phyloP scores from a whole-genome alignment of 2,888 invertebrate genomes.

The Drosophila rellima region DNA sequence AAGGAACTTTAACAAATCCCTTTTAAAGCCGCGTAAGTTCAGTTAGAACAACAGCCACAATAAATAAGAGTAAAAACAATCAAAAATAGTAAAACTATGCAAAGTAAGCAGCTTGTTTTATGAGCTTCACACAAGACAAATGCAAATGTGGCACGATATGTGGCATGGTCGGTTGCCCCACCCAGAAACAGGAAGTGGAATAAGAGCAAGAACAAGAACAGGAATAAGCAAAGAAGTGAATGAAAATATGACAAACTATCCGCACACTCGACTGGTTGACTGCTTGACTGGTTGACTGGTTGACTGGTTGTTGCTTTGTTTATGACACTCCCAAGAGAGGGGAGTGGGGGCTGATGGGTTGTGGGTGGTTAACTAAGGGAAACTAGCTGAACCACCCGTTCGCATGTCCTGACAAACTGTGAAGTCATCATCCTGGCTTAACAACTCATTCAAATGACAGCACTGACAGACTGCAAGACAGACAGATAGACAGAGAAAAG shows the following conservation, averaged over 20 bases:
- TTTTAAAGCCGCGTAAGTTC: neutral
- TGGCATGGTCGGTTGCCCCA: constrained; percentile 32
- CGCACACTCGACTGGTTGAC: constrained; percentile 43
- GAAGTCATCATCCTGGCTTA: constrained; percentile 82
- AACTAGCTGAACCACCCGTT: constrained; percentile 50
- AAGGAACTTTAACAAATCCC: neutral
- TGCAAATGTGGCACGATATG: constrained; percentile 75
- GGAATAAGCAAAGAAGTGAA: constrained; percentile 28
- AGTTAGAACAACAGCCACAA: constrained; percentile 1
- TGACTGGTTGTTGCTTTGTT: constrained; percentile 44
- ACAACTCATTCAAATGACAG: constrained; percentile 78
- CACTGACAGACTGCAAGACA: constrained; percentile 33
- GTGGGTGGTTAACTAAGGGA: constrained; percentile 29
- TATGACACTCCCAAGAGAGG: constrained; percentile 12
- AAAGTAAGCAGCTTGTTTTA: constrained; percentile 46
- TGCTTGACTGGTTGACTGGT: constrained; percentile 42
- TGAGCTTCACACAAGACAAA: constrained; percentile 68
- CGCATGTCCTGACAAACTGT: constrained; percentile 76
- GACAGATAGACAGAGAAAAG: constrained; percentile 8
- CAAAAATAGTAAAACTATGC: constrained; percentile 33
- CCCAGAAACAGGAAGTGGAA: constrained; percentile 17
- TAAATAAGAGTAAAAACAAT: constrained; percentile 26
- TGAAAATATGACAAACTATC: constrained; percentile 72
- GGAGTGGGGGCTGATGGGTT: neutral
- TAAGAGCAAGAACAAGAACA: constrained; percentile 6